phyloP scores from a whole-genome alignment of 2,888 invertebrate genomes.

The Drosophila basisetae region DNA sequence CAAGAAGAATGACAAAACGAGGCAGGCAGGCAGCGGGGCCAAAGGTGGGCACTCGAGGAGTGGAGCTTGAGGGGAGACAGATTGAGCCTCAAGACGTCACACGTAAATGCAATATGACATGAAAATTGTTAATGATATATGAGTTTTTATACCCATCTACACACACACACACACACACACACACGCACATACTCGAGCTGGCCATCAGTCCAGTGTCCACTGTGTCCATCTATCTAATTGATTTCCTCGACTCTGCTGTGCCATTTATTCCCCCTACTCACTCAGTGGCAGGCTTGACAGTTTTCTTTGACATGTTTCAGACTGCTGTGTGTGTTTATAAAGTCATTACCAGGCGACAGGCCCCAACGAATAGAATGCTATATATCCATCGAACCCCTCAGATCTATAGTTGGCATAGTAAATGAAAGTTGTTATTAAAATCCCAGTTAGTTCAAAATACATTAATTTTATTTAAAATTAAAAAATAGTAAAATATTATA shows the following conservation, averaged over 20 bases:
- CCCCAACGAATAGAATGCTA: slow-evolving; percentile 8
- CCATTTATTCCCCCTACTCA: neutral
- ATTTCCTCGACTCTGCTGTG: slow-evolving; percentile 47
- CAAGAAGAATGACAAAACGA: slow-evolving; percentile 40
- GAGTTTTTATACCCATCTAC: slow-evolving; percentile 48
- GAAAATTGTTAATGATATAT: slow-evolving; percentile 79
- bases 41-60: neutral
- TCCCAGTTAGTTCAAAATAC: neutral
- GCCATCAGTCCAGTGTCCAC: slow-evolving; percentile 27
- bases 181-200: slow-evolving; percentile 1
- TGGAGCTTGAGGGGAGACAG: slow-evolving; percentile 7
- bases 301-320: slow-evolving; percentile 45
- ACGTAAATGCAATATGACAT: slow-evolving; percentile 67
- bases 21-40: neutral
- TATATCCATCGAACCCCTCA: neutral
- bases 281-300: slow-evolving; percentile 57
- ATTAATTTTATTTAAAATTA: neutral
- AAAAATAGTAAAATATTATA: neutral
- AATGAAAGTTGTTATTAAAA: neutral
- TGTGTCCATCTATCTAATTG: slow-evolving; percentile 69
- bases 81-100: slow-evolving; percentile 54
- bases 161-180: neutral
- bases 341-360: slow-evolving; percentile 58
- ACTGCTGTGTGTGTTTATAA: slow-evolving; percentile 66
- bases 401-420: neutral